These are phyloP conservation scores for Zeus faber DNA, from an alignment of 2,113 vertebrate genomes.

Conservation along the genomic window DNA sequence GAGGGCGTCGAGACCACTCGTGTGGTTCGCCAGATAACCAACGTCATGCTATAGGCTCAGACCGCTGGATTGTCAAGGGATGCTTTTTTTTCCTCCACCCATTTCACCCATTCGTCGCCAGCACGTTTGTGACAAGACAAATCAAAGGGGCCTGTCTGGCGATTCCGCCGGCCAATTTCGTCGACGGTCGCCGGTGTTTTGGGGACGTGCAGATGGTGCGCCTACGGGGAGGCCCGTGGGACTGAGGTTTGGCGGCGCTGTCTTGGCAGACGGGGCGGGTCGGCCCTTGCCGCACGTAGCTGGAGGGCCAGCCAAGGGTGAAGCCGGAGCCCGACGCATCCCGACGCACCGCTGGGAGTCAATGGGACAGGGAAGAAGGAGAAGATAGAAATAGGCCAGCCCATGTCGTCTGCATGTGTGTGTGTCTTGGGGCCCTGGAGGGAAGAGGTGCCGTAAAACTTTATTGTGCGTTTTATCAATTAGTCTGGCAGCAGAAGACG, in stretches of 20 bases:
- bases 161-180: no score
- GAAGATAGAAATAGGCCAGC: constrained; percentile 32
- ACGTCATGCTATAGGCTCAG: constrained; percentile 5
- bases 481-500: neutral
- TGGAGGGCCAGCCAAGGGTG: constrained; percentile 56
- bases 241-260: constrained; percentile 44
- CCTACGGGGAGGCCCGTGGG: constrained; percentile 43
- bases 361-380: constrained; percentile 19
- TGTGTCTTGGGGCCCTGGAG: neutral
- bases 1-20: constrained; percentile 2
- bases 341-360: constrained; percentile 9
- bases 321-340: constrained; percentile 23
- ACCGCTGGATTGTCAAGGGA: constrained; percentile 22
- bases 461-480: constrained; percentile 4
- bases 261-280: constrained; percentile 41
- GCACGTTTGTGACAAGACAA: neutral
- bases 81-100: no score
- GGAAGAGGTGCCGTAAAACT: neutral
- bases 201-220: constrained; percentile 38
- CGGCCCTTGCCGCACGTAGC: constrained; percentile 17
- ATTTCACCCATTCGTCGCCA: constrained; percentile 21
- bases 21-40: constrained; percentile 23
- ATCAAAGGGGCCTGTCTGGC: neutral
- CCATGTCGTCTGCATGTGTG: neutral
- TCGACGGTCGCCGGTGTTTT: constrained; percentile 47